Evolutionary conservation across 2,797 vertebrate species (phyloP), one percentile per base, ranked within the genome.

Genomic region (Gallirallus australis): DNA sequence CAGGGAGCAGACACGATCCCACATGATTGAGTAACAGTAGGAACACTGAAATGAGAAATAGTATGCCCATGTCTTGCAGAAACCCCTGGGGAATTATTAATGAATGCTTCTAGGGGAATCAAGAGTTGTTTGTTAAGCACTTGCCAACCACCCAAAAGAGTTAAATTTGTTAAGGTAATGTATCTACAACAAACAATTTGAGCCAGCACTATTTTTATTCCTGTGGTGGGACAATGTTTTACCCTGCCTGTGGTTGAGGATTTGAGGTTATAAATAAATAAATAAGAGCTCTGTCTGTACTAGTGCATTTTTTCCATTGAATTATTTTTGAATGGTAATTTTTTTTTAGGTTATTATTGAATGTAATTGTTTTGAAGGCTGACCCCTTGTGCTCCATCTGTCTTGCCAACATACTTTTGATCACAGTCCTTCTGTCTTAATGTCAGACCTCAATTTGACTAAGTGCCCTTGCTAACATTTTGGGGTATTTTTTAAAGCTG

Each of bases 261-360:
- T 52, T 96, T 90, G 96, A 96, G 94, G 96, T 94, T 95, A 94
- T 56, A 96, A 95, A 93, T 79, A 96, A 96, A 94, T 88, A 94
- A 95, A 94, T 82, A 93, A 94, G 84, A 86, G 53, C 64, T 71
- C 90, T 86, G 59, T 91, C 93, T 96, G 48, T 73, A 80, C 90
- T 57, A 50, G 75, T 86, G 71, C 91, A 93, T 96, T 96, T 97
- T 96, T 96, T 96, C 96, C 95, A 85, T 57, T 96, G 88, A 95
- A 93, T 94, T 96, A 96, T 94, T 96, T 95, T 94, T 66, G 88
- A 95, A 88, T 93, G 42, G 4, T 64, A 24, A 48, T 76, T 91
- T 94, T 95, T 76, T 91, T 94, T 95, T 79, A 57, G 93, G 45
- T 19, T 90, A 73, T 93, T 91, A 86, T 70, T 96, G 86, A 92